Base-by-base conservation (phyloP, 2,888 invertebrate genomes). In the Phragmatobia fuliginosa region DNA sequence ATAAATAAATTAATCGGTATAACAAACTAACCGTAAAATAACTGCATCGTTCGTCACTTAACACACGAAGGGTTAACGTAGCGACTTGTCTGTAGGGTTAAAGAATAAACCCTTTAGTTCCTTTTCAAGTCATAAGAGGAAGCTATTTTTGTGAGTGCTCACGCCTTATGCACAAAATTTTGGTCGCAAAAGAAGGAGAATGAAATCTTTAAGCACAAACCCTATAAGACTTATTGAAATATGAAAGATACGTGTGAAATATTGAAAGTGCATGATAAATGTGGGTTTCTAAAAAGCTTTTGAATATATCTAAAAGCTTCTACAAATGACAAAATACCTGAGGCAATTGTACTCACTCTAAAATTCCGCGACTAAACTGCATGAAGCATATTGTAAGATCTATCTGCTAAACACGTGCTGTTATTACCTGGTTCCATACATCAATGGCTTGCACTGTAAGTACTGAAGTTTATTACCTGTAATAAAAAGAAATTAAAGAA, bases 21-120 rank as follows among this genome's bases (percentile, higher is more conserved):
- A 62, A 65, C 63, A 74, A 82, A 82, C 82, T 78, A 75, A 79
- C 82, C 82, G 41, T 81, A 71, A 81, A 81, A 82, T 80, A 77
- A 72, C 72, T 75, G 73, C 71, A 75, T 78, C 76, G 70, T 82
- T 78, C 79, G 60, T 81, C 79, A 78, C 75, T 76, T 79, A 74
- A 69, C 62, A 74, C 75, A 52, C 69, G 71, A 73, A 73, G 76
- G 79, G 78, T 80, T 81, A 76, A 81, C 79, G 72, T 79, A 80
- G 74, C 74, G 64, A 68, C 59, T 62, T 76, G 78, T 76, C 77
- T 66, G 60, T 70, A 69, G 79, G 79, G 79, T 77, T 79, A 75
- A 41, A 38, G 28, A 32, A 59, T 61, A 49, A 77, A 79, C 75
- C 77, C 73, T 73, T 62, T 74, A 65, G 59, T 58, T 36, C 38